Evolutionary conservation across 1,140 invertebrate species (phyloP).

Genomic region (Cyrtorhinus lividipennis): DNA sequence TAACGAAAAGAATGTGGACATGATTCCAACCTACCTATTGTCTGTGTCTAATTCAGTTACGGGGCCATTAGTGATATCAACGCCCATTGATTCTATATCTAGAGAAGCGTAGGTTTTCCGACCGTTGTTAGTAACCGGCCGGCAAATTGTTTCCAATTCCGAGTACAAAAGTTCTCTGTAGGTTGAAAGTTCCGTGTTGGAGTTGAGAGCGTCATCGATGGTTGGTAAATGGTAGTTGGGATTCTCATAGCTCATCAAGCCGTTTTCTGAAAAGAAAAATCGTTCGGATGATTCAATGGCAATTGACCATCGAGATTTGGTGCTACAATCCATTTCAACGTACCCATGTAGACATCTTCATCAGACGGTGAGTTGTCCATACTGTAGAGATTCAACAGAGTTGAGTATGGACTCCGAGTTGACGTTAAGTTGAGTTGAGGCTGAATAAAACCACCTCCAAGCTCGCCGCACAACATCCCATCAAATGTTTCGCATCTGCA

Average conservation of each 20-base stretch:
- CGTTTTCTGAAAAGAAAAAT: constrained; percentile 58
- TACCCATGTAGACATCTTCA: constrained; percentile 20
- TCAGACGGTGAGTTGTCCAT: constrained; percentile 27
- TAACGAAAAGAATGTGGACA: no score
- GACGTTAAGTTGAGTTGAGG: constrained; percentile 14
- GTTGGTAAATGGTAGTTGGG: constrained; percentile 68
- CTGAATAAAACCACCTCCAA: constrained; percentile 17
- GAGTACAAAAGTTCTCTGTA: constrained; percentile 35
- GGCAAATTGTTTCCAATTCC: constrained; percentile 42
- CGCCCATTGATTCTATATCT: constrained; percentile 53
- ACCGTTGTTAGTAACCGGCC: constrained; percentile 31
- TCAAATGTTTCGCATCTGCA: neutral
- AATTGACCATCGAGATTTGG: constrained; percentile 29
- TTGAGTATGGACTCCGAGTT: constrained; percentile 27
- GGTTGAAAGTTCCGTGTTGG: constrained; percentile 40
- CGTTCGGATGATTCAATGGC: no score
- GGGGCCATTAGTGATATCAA: constrained; percentile 47
- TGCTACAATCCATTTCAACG: constrained; percentile 1
- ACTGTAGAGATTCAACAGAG: constrained; percentile 25
- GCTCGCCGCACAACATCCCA: constrained; percentile 29
- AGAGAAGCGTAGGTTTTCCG: constrained; percentile 46
- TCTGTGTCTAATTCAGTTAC: constrained; percentile 37
- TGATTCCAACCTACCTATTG: no score
- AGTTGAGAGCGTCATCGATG: constrained; percentile 62
- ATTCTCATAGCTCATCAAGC: constrained; percentile 71